Evolutionary conservation across 2,797 vertebrate species (phyloP).

Genomic region (Onychomys arenicola): DNA sequence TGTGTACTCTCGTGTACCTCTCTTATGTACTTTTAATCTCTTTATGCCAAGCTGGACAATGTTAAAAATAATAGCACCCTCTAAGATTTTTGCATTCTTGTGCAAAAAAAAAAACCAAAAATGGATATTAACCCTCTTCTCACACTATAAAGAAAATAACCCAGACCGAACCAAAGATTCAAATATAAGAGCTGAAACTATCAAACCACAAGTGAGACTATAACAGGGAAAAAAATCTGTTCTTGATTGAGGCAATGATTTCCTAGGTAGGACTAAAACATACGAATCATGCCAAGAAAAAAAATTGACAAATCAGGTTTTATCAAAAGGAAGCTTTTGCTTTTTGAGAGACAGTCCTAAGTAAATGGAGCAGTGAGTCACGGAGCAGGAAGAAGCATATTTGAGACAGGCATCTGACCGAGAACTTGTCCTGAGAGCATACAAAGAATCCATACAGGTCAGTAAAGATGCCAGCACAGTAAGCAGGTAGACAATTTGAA

Average conservation of each 20-base stretch:
- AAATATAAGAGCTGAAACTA: neutral
- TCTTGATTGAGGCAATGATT: neutral
- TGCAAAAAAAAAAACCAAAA: too few relatives aligned
- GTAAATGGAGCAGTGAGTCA: constrained; percentile 6
- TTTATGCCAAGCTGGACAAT: constrained; percentile 15
- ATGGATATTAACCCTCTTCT: neutral
- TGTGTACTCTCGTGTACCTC: neutral
- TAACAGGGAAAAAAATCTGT: neutral
- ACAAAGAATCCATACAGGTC: neutral
- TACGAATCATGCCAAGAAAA: constrained; percentile 5
- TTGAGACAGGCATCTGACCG: constrained; percentile 8
- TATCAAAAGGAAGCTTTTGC: constrained; percentile 25
- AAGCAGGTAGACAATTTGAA: constrained; percentile 16
- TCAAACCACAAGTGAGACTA: constrained; percentile 33
- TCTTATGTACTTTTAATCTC: neutral
- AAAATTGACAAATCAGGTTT: neutral
- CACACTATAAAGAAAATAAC: neutral
- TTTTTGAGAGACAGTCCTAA: constrained; percentile 7
- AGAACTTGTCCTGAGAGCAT: constrained; percentile 27
- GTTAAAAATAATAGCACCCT: constrained; percentile 36
- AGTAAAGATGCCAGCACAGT: neutral
- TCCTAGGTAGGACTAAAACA: neutral
- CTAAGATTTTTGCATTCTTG: constrained; percentile 38
- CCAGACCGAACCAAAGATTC: constrained; percentile 32
- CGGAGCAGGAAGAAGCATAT: neutral